Conservation (phyloP, 1,140 invertebrate genomes). For the Drosophila pseudoananassae region DNA sequence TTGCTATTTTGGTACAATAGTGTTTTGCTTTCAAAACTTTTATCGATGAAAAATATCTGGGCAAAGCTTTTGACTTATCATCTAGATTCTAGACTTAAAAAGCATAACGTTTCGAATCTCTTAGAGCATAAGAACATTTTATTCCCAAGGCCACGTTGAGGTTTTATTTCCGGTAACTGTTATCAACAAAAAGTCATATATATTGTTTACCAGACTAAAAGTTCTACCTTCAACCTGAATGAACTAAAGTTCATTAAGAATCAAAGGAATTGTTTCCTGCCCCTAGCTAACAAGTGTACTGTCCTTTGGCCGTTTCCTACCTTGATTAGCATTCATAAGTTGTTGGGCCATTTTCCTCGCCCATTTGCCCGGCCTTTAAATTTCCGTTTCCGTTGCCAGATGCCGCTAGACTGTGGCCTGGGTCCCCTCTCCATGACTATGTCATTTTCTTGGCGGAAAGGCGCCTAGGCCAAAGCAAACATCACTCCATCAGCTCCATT, state of each 20-base stretch:
- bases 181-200: too few species aligned
- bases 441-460: conserved; percentile 34
- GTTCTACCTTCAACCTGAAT: background rate
- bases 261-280: background rate
- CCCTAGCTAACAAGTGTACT: background rate
- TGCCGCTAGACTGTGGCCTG: background rate
- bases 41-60: too few species aligned
- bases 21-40: background rate
- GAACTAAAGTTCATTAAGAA: background rate
- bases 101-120: too few species aligned
- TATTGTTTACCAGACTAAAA: too few species aligned
- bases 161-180: too few species aligned
- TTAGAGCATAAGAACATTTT: too few species aligned
- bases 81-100: background rate
- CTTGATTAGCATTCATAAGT: conserved; percentile 44
- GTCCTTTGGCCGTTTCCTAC: conserved; percentile 21
- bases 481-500: conserved; percentile 9
- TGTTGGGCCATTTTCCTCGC: conserved; percentile 31
- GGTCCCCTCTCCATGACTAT: conserved; percentile 50
- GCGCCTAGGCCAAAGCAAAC: conserved; percentile 25
- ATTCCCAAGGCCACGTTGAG: too few species aligned
- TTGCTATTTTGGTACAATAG: too few species aligned
- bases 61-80: background rate
- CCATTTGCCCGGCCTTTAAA: conserved; percentile 50
- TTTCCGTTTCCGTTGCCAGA: conserved; percentile 42